A percentile compares a stretch with the other conserved stretches of the same genome.
Evolutionary conservation across 2,888 invertebrate species (phyloP).

Genomic region (Sinhomidia bicolor): DNA sequence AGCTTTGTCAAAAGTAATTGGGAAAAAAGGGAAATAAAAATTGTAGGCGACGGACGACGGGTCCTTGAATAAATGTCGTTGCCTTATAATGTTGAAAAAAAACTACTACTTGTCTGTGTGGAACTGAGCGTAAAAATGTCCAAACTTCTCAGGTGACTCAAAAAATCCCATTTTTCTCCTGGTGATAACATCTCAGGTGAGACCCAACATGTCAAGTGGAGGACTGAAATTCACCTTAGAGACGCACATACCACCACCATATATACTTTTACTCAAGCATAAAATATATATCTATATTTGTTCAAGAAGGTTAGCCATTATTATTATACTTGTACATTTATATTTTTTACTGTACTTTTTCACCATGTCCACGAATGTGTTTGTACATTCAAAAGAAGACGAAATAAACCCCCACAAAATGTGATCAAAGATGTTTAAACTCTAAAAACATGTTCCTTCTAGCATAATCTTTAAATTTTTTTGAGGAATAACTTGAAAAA

Average conservation of each 20-base stretch:
- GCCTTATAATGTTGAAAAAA: constrained; percentile 13
- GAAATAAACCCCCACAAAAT: constrained; percentile 39
- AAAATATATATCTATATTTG: neutral
- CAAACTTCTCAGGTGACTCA: constrained; percentile 61
- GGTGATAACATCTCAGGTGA: constrained; percentile 71
- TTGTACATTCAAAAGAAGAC: constrained; percentile 13
- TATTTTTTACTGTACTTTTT: neutral
- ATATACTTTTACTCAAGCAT: neutral
- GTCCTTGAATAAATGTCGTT: neutral
- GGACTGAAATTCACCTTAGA: constrained; percentile 21
- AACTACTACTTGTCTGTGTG: constrained; percentile 49
- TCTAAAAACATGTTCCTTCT: neutral
- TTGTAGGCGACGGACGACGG: constrained; percentile 21
- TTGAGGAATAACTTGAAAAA: constrained; percentile 6
- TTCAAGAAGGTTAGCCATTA: neutral
- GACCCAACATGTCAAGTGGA: constrained; percentile 57
- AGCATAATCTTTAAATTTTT: neutral
- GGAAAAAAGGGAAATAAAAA: neutral
- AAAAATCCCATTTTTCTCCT: constrained; percentile 61
- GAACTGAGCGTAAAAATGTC: constrained; percentile 52
- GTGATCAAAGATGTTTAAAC: constrained; percentile 38
- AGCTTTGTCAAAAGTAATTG: constrained; percentile 16
- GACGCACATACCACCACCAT: neutral
- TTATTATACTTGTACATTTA: neutral
- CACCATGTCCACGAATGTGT: neutral